Evolutionary conservation across 2,113 vertebrate genomes (phyloP).

Genomic region (Cygnus buccinator): DNA sequence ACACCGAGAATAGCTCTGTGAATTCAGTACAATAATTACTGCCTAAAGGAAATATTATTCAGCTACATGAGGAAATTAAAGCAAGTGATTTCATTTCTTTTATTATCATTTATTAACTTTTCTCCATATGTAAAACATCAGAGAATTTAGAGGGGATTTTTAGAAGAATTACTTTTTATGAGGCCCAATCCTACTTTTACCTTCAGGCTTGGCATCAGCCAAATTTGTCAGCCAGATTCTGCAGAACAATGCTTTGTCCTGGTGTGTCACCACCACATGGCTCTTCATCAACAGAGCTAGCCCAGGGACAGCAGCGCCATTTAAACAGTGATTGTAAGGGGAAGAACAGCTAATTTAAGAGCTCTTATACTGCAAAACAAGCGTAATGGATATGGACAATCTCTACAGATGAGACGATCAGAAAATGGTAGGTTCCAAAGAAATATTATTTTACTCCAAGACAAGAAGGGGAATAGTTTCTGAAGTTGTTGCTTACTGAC

Average conservation of each 20-base stretch:
- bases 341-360: background rate
- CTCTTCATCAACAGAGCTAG: background rate
- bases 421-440: conserved; percentile 39
- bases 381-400: background rate
- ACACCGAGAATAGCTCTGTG: conserved; percentile 54
- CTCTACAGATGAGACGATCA: background rate
- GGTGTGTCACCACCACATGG: background rate
- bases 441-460: background rate
- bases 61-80: conserved; percentile 48
- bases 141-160: conserved; percentile 16
- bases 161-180: background rate
- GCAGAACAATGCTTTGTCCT: background rate
- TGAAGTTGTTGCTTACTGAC: background rate
- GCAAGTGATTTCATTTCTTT: conserved; percentile 12
- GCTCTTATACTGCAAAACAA: background rate
- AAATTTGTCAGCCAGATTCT: conserved; percentile 4
- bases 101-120: conserved; percentile 56
- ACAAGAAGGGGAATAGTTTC: background rate
- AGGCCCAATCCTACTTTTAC: background rate
- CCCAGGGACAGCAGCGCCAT: background rate
- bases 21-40: conserved; percentile 39
- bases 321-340: background rate
- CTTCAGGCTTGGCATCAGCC: background rate
- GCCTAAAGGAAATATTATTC: conserved; percentile 53
- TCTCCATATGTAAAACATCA: conserved; percentile 17